Evolutionary conservation across 2,797 vertebrate species (phyloP), one percentile per base, ranked within the genome.

Genomic region (Pelobates cultripes): DNA sequence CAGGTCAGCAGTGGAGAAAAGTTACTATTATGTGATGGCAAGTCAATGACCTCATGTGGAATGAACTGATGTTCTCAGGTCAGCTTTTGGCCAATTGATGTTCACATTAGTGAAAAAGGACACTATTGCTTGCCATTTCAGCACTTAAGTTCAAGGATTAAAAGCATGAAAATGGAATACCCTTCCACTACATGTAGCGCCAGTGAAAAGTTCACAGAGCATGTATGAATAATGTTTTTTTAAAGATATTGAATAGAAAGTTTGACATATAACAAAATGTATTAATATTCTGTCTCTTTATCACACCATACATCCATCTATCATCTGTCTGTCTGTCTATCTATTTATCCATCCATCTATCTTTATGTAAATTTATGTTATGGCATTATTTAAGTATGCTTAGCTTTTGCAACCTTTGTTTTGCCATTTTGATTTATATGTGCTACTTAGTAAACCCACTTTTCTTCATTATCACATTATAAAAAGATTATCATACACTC

Each of bases 11-110:
- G n/a, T 40, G 70, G 51, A 72, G 41, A 70, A 71, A 79, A 72
- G 69, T 66, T 61, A 53, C n/a, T 17, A 73, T 79, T 40, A 66
- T 73, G 55, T 7, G 28, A 64, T 66, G 53, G 70, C 44, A 5
- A 57, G 42, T 47, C 78, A 73, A 60, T 79, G 78, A 79, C 70
- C 78, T 79, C 10, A 73, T 53, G 44, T 3, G 44, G 14, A 73
- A 79, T 17, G 44, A 79, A 10, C 57, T 79, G 44, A 40, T 67
- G 45, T 7, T 42, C 44, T 42, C 15, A 66, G 70, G 78, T 79
- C 78, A 73, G 7, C 17, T 51, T 66, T n/a, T 66, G 70, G 57
- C 61, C 61, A 55, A 42, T 55, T 73, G 70, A 73, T 73, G 78
- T 28, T 67, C 70, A 15, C 57, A 64, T 70, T n/a, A 51, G 43